Percentiles rank a stretch among this genome's conserved stretches.
phyloP scores from a whole-genome alignment of 1,140 invertebrate genomes.

The Ericerus pela region DNA sequence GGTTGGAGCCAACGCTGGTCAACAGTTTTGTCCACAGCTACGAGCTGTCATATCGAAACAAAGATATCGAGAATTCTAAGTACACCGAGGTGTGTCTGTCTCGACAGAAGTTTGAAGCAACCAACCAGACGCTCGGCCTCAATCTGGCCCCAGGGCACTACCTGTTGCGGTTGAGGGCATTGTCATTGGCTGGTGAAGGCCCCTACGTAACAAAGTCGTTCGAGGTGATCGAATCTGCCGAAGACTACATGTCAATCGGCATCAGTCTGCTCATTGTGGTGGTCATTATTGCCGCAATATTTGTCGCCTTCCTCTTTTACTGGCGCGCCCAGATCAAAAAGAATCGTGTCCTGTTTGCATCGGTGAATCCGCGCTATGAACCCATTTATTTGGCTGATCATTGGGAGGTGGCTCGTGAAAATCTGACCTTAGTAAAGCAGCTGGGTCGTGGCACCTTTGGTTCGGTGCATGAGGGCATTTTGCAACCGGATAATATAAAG shows the following conservation, averaged over 20 bases:
- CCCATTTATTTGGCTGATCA: constrained; percentile 67
- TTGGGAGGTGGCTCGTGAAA: constrained; percentile 82
- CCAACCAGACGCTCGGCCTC: constrained; percentile 4
- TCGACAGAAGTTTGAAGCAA: constrained; percentile 5
- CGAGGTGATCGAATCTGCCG: neutral
- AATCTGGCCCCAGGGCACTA: constrained; percentile 17
- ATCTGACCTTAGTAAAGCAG: constrained; percentile 60
- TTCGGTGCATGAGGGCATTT: constrained; percentile 68
- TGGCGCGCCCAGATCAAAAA: constrained; percentile 15
- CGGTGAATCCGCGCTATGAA: constrained; percentile 24
- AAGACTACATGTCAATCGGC: constrained; percentile 13
- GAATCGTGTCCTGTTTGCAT: constrained; percentile 17
- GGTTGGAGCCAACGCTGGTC: constrained; percentile 44
- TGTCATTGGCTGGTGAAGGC: constrained; percentile 22
- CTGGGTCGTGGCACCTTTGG: constrained; percentile 93
- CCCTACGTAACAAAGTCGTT: neutral
- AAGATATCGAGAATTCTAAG: neutral
- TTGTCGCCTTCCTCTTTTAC: constrained; percentile 17
- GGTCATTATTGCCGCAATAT: neutral
- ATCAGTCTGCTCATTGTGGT: constrained; percentile 11
- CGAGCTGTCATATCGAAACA: constrained; percentile 39
- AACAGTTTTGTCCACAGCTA: constrained; percentile 76
- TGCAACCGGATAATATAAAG: constrained; percentile 32
- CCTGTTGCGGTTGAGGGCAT: constrained; percentile 16
- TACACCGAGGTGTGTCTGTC: constrained; percentile 14